Percentiles rank a stretch among this genome's conserved stretches.
These are phyloP conservation scores for Aurelia sp. DNA, from an alignment of 30 jellyfish, hydroid and myxozoan species.

Conservation along the genomic window DNA sequence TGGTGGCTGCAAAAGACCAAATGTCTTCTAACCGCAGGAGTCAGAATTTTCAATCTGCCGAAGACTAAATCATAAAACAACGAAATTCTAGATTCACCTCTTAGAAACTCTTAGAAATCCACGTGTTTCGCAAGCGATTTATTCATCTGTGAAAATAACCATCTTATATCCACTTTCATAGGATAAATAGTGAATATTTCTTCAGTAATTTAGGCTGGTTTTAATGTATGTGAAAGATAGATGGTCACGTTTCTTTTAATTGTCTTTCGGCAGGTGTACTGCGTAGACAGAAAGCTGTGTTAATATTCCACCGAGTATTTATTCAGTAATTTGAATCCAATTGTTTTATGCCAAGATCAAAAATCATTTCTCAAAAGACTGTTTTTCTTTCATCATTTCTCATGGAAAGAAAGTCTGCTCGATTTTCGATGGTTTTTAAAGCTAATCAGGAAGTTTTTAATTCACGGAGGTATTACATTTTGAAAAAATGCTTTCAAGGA, in stretches of 20 bases:
- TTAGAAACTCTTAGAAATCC: too few species aligned
- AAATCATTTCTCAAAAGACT: constrained; percentile 9
- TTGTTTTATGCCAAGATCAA: constrained; percentile 39
- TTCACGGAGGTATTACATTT: too few species aligned
- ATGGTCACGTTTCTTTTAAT: constrained; percentile 57
- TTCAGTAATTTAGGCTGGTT: not conserved
- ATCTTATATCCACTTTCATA: not conserved
- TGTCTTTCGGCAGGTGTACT: constrained; percentile 75
- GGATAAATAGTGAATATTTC: not conserved
- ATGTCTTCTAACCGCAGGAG: constrained; percentile 13
- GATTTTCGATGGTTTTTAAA: too few species aligned
- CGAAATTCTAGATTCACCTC: too few species aligned
- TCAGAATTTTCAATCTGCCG: too few species aligned
- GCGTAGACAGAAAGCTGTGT: constrained; percentile 70
- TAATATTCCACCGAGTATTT: constrained; percentile 65
- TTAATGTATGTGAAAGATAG: not conserved
- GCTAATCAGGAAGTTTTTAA: too few species aligned
- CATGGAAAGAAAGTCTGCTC: too few species aligned
- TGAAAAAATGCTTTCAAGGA: too few species aligned
- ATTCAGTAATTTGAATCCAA: constrained; percentile 68
- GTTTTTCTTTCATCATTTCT: too few species aligned
- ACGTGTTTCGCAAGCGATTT: not conserved
- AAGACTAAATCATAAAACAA: too few species aligned
- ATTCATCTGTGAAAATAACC: not conserved
- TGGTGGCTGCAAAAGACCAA: constrained; percentile 64